Conservation (phyloP, 2,113 vertebrate genomes). For the Eurypyga helias region DNA sequence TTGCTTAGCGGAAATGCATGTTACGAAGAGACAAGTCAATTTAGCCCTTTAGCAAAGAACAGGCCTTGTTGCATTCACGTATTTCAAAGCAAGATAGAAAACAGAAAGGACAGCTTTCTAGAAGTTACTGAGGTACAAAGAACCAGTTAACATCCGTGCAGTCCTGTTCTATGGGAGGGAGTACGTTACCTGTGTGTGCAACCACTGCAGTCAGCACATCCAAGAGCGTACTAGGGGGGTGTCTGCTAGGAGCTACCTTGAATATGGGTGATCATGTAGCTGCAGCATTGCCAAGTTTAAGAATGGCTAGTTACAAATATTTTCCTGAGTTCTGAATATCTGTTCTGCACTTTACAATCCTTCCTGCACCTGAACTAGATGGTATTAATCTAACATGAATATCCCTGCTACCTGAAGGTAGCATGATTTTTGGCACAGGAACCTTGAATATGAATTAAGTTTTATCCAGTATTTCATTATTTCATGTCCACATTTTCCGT, state of each 20-base stretch:
- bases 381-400: background rate
- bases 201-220: background rate
- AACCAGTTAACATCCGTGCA: background rate
- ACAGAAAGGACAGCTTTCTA: background rate
- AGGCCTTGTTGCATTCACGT: background rate
- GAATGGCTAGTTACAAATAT: background rate
- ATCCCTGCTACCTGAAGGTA: background rate
- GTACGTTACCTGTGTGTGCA: background rate
- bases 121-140: background rate
- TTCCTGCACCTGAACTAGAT: background rate
- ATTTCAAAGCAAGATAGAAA: background rate
- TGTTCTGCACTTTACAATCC: background rate
- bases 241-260: background rate
- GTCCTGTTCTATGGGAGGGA: background rate
- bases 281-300: background rate
- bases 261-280: background rate
- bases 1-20: background rate
- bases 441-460: background rate
- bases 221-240: background rate
- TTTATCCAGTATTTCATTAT: background rate
- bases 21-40: background rate
- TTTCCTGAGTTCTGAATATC: background rate
- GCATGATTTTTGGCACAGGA: background rate
- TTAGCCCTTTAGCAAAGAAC: background rate
- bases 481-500: background rate